Base-by-base conservation (phyloP, 2,888 invertebrate species). In the Liodrosophila aerea region DNA sequence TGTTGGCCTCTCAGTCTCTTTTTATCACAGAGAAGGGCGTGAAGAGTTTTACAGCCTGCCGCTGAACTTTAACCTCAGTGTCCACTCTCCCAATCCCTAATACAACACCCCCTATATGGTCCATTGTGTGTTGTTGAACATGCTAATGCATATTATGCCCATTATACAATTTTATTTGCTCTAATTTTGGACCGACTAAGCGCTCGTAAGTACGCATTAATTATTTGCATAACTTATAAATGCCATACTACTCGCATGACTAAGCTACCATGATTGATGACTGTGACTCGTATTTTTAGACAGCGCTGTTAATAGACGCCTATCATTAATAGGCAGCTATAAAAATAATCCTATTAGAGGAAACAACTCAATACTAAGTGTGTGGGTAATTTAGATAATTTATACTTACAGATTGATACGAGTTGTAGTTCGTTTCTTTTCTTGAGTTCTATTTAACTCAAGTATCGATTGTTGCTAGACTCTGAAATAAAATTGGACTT, bases 151-250 rank as follows among this genome's bases (percentile, higher is more conserved):
- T 15, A 41, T 60, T 66, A 51, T 56, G 16, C 37, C 27, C 29
- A 27, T 29, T 46, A 4, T 37, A 49, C 37, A 54, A 50, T 45
- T 44, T 22, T 75, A 72, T 66, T 68, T 68, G 31, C 33, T 62
- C 64, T 72, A 64, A 72, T 68, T 81, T 69, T 58, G 64, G 47
- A 39, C 52, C 18, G 58, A 18, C 37, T 51, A 49, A 36, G 51
- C 39, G 41, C 62, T 18, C n/a, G 22, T 44, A 60, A 66, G 56
- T 57, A 60, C 30, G 57, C 65, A 81, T 63, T 74, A 81, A 81
- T 84, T 84, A 84, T 78, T 78, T 81, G 82, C 85, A 78, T 78
- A 78, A 77, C 64, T 66, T 62, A 74, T 71, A 54, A 72, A 18
- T 33, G 29, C 11, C 31, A 16, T 22, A 11, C 30, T 16, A n/a